phyloP scores from a whole-genome alignment of 2,888 invertebrate species.

The Stenolophus ochropezus region DNA sequence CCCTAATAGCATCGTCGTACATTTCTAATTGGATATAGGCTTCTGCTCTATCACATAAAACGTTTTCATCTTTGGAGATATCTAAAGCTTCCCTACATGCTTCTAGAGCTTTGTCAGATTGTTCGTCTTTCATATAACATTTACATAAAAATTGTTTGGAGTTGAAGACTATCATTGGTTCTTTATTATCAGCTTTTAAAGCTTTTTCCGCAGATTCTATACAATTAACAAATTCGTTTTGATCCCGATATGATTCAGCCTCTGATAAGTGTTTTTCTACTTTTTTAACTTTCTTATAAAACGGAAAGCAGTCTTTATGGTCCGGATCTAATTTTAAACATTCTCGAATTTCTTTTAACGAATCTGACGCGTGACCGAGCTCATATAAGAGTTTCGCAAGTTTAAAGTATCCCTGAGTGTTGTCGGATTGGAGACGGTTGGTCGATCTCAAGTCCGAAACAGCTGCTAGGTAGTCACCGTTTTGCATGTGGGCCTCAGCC shows the following conservation, averaged over 20 bases:
- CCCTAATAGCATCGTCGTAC: constrained; percentile 93
- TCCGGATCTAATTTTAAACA: constrained; percentile 98
- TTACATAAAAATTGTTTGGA: constrained; percentile 88
- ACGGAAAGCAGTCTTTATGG: constrained; percentile 95
- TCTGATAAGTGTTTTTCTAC: constrained; percentile 86
- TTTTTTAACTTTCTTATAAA: constrained; percentile 97
- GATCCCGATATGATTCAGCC: constrained; percentile 81
- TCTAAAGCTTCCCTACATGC: constrained; percentile 88
- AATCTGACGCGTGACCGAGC: constrained; percentile 93
- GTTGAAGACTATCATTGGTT: constrained; percentile 82
- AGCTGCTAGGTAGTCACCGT: constrained; percentile 88
- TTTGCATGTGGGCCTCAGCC: constrained; percentile 87
- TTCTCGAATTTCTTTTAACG: constrained; percentile 95
- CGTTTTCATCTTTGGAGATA: constrained; percentile 83
- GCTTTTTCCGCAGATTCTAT: constrained; percentile 81
- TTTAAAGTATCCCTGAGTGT: constrained; percentile 89
- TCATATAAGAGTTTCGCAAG: constrained; percentile 91
- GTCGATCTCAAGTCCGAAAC: constrained; percentile 93
- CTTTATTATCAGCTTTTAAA: constrained; percentile 82
- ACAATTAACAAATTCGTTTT: constrained; percentile 81
- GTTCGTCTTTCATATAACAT: constrained; percentile 84
- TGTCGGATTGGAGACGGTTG: constrained; percentile 93
- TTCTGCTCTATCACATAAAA: constrained; percentile 94
- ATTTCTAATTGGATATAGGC: constrained; percentile 91
- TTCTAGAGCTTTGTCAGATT: constrained; percentile 82